Base-by-base conservation (phyloP, 1,140 invertebrate genomes). In the Epicauta chinensis region DNA sequence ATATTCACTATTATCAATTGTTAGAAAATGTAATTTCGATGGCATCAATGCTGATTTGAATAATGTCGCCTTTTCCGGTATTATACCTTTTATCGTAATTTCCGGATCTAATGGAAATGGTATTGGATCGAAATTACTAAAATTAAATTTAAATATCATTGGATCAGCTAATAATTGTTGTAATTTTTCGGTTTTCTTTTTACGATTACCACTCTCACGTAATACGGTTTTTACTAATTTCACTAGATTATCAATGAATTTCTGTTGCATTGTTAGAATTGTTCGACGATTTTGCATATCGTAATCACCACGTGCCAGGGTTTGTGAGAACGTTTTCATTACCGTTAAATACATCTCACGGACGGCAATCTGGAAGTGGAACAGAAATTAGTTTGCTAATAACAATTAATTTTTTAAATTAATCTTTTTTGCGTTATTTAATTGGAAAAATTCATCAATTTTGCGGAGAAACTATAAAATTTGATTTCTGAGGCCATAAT, bases 1-100 rank as follows among this genome's bases (percentile, higher is more conserved):
- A 73, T 98, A 99, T 68, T 96, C 90, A n/a, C 73, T 75, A 29
- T 86, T 84, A 41, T 84, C 80, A 0, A 77, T 81, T 0, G 91
- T 95, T 12, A 87, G 74, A 70, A 99, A 98, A 2, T 92, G 91
- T 14, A 99, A 77, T 68, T 90, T 88, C 31, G 91, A 92, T n/a
- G 97, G 97, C 93, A 98, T 98, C 35, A 98, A 74, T 2, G 93
- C 91, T 23, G 93, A 97, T 72, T 98, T 98, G 71, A 98, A 99
- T 0, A 99, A 75, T 40, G 84, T 89, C 0, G 95, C 93, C 66
- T 89, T 89, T 66, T 86, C 86, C 0, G 93, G 81, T 36, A 94
- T 77, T 35, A 98, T 94, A 36, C 91, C 93, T 67, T 84, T 90
- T 32, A 98, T 92, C 44, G 78, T 82, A 16, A 97, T 84, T 55